Evolutionary conservation across 2,113 vertebrate genomes (phyloP).

Genomic region (Synchiropus splendidus): DNA sequence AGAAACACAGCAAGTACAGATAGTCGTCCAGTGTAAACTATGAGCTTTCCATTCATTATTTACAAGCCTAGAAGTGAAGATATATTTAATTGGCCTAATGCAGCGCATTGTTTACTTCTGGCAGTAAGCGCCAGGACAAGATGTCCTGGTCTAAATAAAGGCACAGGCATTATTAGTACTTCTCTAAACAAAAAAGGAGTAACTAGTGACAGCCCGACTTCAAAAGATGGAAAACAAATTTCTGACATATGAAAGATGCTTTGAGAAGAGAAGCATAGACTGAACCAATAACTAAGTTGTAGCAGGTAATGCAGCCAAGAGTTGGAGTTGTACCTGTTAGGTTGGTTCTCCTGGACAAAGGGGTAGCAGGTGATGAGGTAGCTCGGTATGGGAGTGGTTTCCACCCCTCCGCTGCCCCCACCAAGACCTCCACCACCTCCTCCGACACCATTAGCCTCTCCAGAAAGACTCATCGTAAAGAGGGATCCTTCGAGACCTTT

Average conservation of each 20-base stretch:
- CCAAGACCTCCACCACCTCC: conserved; percentile 65
- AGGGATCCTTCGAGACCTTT: conserved; percentile 83
- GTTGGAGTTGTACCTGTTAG: conserved; percentile 75
- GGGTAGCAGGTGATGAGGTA: conserved; percentile 98
- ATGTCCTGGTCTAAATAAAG: conserved; percentile 5
- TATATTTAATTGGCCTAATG: conserved; percentile 5
- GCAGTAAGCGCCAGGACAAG: conserved; percentile 7
- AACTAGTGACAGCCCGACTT: too few relatives aligned
- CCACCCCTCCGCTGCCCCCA: conserved; percentile 63
- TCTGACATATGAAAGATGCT: too few relatives aligned
- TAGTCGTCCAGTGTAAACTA: conserved; percentile 19
- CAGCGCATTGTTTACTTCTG: conserved; percentile 13
- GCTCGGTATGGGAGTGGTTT: conserved; percentile 89
- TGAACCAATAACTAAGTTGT: too few relatives aligned
- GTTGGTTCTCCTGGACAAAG: conserved; percentile 95
- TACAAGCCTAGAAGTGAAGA: conserved; percentile 9
- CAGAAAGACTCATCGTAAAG: conserved; percentile 83
- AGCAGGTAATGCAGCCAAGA: too few relatives aligned
- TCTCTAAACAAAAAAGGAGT: conserved; percentile 18
- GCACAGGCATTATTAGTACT: conserved; percentile 1
- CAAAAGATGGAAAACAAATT: too few relatives aligned
- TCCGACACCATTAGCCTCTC: conserved; percentile 68
- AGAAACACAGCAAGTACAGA: conserved; percentile 34
- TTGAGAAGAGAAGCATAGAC: too few relatives aligned
- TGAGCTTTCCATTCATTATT: conserved; percentile 38